phyloP scores from a whole-genome alignment of 92 coral and sea anemone genomes.

The Umimayanthus chanpuru region DNA sequence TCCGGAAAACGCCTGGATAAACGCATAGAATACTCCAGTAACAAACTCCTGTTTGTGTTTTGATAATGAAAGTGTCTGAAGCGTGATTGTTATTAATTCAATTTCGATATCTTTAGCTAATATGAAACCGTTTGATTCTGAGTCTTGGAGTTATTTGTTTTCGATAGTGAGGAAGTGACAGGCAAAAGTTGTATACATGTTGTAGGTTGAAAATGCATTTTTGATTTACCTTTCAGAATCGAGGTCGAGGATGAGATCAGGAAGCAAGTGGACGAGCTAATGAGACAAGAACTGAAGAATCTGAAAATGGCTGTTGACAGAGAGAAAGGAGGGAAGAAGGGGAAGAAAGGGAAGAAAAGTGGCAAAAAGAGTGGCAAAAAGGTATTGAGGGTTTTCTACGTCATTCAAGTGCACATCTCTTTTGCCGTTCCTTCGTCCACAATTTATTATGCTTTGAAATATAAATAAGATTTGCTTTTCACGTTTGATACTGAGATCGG shows the following conservation, averaged over 20 bases:
- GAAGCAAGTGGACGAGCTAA: constrained; percentile 93
- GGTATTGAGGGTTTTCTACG: constrained; percentile 48
- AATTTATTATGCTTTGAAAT: neutral
- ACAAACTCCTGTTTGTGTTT: too few relatives aligned
- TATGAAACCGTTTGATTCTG: too few relatives aligned
- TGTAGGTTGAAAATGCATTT: neutral
- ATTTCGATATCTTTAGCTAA: too few relatives aligned
- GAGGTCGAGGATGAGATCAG: constrained; percentile 97
- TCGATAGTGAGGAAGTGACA: neutral
- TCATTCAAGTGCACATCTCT: neutral
- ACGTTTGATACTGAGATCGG: too few relatives aligned
- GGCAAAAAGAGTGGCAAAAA: constrained; percentile 91
- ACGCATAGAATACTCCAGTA: too few relatives aligned
- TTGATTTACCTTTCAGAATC: constrained; percentile 55
- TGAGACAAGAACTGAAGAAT: constrained; percentile 96
- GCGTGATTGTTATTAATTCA: too few relatives aligned
- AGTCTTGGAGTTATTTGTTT: neutral
- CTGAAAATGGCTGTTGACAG: constrained; percentile 98
- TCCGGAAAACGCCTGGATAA: too few relatives aligned
- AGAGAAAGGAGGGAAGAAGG: constrained; percentile 96
- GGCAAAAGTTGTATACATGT: neutral
- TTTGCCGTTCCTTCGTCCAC: neutral
- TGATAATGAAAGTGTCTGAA: too few relatives aligned
- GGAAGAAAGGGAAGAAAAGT: constrained; percentile 98
- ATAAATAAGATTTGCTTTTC: too few relatives aligned